Evolutionary conservation across 2,888 invertebrate genomes (phyloP), one percentile per base, ranked within the genome.

Genomic region (Hirtodrosophila confusa): DNA sequence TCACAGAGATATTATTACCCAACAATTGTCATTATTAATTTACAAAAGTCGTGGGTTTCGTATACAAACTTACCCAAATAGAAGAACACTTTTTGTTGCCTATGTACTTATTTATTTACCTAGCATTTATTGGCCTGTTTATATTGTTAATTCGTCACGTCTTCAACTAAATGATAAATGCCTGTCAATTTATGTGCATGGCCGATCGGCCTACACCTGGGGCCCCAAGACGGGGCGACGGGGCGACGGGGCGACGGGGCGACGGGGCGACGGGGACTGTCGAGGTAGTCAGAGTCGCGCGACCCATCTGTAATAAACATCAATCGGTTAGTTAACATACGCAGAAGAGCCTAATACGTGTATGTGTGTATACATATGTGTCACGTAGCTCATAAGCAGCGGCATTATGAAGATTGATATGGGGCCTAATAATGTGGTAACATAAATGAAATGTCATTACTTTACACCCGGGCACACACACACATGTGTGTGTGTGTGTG

Each of bases 371-470:
- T 37, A 12, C 12, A 11, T 56, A 58, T 68, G 69, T 75, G 85
- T 78, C 85, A 82, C 80, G 84, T 82, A 70, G 66, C 69, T 80
- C 74, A 69, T 75, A 75, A 78, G 64, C 77, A 76, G 65, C 74
- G 74, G 56, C 86, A 77, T 84, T 84, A 84, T 78, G 63, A 86
- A 84, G 84, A 88, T 84, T 77, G 77, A 84, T 84, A 71, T 71
- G 78, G 66, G 72, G 73, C 75, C 86, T 83, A 84, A 84, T 88
- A 86, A 86, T 75, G 80, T 88, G 86, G 77, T 77, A 84, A 76
- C 83, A 82, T 82, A 87, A 85, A 87, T 79, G 83, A 85, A 79
- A 77, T 79, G 83, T 78, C 83, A 87, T 83, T 83, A 83, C 78
- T 43, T 60, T 40, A 49, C 43, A 54, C 48, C 39, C 43, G 50